Evolutionary conservation across 2,113 vertebrate genomes (phyloP), one percentile per base, ranked within the genome.

Genomic region (Cyanoramphus novaezelandiae): DNA sequence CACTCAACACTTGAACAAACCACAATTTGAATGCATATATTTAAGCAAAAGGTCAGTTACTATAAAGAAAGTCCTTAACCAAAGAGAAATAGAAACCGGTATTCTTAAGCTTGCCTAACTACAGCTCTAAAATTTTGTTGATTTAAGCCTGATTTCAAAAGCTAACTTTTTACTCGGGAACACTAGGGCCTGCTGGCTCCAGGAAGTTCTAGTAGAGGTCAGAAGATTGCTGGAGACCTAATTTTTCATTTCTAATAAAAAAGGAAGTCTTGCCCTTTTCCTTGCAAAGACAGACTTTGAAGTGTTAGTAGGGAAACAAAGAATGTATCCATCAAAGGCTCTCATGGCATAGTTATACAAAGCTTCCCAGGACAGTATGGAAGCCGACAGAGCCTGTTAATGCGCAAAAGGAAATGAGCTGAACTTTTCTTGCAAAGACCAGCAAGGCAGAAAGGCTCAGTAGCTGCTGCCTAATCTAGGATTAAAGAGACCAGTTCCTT

Each of bases 251-350:
- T 95, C 68, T 81, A 93, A 83, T 93, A 90, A 86, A 94, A 90
- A 92, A 93, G 82, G 82, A 96, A 96, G 88, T 91, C 90, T 93
- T 94, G 94, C 85, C 93, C 94, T 86, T 93, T 96, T 94, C 82
- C 63, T 96, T 86, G 88, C 75, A 88, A 85, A 95, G 95, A 70
- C 2, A 92, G 93, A 95, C 92, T 92, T 96, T 81, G 76, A 95
- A 94, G 92, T 77, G 88, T 86, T 82, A 79, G 84, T 17, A 65
- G 39, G 44, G 82, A 92, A 95, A 95, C 79, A 93, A 93, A 90
- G 82, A 94, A 70, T 41, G 49, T 39, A 88, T 80, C 96, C 92
- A 47, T 70, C 85, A 88, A 95, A 94, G 50, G 44, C 49, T 84
- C 80, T 93, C 89, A 92, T 18, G 74, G 81, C 0, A 0, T 82